A percentile compares a stretch with the other conserved stretches of the same genome.
Conservation (phyloP, 2,797 vertebrate genomes). For the Peromyscus attwateri region DNA sequence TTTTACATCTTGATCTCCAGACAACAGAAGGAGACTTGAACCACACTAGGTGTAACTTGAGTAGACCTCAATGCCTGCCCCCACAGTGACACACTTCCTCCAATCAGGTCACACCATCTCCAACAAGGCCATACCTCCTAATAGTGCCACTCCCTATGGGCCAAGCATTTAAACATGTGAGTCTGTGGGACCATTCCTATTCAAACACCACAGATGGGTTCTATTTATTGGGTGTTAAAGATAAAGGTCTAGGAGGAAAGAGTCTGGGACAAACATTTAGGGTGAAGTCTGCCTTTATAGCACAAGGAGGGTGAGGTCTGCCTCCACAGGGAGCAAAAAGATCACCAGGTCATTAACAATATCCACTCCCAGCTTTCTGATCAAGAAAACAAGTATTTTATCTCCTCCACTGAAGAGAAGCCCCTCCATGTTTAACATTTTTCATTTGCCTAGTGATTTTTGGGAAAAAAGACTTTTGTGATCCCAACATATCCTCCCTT, state of each 20-base stretch:
- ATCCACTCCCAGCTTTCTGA: neutral
- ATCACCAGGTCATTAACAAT: neutral
- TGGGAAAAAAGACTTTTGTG: neutral
- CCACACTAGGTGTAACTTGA: neutral
- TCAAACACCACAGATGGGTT: neutral
- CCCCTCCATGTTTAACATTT: neutral
- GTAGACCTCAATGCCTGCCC: neutral
- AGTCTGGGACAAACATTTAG: neutral
- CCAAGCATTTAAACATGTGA: neutral
- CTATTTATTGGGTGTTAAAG: neutral
- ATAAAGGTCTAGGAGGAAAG: neutral
- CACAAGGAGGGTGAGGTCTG: neutral
- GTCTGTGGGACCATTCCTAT: neutral
- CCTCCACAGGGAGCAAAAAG: neutral
- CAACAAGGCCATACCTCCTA: neutral
- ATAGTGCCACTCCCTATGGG: neutral
- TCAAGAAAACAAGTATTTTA: neutral
- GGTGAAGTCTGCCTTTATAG: neutral
- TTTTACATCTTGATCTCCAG: neutral
- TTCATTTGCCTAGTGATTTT: neutral
- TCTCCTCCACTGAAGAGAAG: neutral
- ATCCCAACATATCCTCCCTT: neutral
- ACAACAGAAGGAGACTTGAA: neutral
- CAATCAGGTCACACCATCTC: no score
- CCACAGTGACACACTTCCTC: neutral